These are phyloP conservation scores for Phragmatobia fuliginosa DNA, from an alignment of 2,888 invertebrate genomes.

Conservation along the genomic window DNA sequence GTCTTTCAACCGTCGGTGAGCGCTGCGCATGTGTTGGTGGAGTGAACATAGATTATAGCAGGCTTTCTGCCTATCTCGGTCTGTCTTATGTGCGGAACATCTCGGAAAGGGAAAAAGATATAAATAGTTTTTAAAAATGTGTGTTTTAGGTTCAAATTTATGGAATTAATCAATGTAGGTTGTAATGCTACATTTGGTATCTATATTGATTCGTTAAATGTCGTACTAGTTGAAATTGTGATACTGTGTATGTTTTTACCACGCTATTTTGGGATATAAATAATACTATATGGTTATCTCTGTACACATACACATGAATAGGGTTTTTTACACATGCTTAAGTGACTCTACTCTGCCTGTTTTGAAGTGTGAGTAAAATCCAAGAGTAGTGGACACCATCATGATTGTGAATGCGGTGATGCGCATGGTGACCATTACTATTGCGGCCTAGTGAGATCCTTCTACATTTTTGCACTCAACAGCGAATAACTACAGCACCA, in stretches of 20 bases:
- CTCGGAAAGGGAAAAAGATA: not conserved
- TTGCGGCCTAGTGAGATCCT: too few relatives aligned
- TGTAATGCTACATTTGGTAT: not conserved
- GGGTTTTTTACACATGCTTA: too few relatives aligned
- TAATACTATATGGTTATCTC: not conserved
- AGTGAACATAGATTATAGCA: conserved; percentile 62
- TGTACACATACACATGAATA: too few relatives aligned
- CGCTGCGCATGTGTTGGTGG: conserved; percentile 78
- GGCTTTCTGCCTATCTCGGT: conserved; percentile 28
- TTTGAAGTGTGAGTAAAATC: too few relatives aligned
- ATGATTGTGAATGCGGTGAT: too few relatives aligned
- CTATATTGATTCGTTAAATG: not conserved
- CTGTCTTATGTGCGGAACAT: not conserved
- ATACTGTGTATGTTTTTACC: not conserved
- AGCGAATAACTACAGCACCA: too few relatives aligned
- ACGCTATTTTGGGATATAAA: not conserved
- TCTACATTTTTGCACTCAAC: too few relatives aligned
- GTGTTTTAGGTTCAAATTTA: not conserved
- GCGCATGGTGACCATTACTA: too few relatives aligned
- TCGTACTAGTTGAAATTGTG: not conserved
- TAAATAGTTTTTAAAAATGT: not conserved
- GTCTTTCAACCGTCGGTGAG: conserved; percentile 62
- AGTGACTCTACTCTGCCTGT: too few relatives aligned
- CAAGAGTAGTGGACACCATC: too few relatives aligned
- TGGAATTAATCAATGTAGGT: not conserved